These are phyloP conservation scores for Dipodomys ordii DNA, from an alignment of 2,113 vertebrate species.

Conservation along the genomic window DNA sequence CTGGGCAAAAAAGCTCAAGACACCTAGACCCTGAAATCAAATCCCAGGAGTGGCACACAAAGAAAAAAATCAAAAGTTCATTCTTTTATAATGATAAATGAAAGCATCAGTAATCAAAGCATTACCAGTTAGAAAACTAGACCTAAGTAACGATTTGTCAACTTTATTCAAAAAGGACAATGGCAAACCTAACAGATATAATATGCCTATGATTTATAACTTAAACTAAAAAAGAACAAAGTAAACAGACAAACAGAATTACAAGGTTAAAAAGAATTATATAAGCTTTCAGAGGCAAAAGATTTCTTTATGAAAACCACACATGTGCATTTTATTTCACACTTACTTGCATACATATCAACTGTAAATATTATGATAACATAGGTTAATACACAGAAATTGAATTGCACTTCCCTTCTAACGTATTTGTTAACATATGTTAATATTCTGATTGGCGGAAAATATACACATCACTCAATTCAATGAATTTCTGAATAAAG, in stretches of 20 bases:
- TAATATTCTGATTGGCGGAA: background rate
- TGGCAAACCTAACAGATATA: background rate
- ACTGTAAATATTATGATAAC: background rate
- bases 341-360: background rate
- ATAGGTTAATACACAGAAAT: slow-evolving; percentile 25
- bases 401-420: slow-evolving; percentile 33
- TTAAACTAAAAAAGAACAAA: slow-evolving; percentile 25
- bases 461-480: background rate
- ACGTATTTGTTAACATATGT: background rate
- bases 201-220: background rate
- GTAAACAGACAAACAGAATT: background rate
- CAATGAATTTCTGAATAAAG: background rate
- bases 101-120: slow-evolving; percentile 25
- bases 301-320: slow-evolving; percentile 1
- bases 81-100: slow-evolving; percentile 41
- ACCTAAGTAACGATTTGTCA: background rate
- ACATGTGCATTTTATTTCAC: background rate
- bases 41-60: too few species aligned
- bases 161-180: slow-evolving; percentile 26
- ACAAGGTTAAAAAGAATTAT: slow-evolving; percentile 13
- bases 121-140: slow-evolving; percentile 21
- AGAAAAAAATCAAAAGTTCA: background rate
- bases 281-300: background rate
- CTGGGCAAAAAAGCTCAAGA: too few species aligned
- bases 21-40: too few species aligned